phyloP scores from a whole-genome alignment of 1,140 invertebrate species.

The Microvelia longipes region DNA sequence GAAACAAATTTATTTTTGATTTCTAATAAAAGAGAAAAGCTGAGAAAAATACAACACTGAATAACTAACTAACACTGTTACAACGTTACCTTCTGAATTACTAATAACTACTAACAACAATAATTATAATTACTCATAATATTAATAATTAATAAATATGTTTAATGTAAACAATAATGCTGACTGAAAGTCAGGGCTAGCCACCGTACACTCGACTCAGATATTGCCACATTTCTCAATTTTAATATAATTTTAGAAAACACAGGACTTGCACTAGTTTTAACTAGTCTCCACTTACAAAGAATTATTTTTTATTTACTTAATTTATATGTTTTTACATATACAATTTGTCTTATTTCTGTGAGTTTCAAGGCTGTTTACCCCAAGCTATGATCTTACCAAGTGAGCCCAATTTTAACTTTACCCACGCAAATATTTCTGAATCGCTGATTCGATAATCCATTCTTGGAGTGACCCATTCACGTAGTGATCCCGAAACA shows the following conservation, averaged over 20 bases:
- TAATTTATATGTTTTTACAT: not conserved
- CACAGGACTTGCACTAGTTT: slow-evolving; percentile 25
- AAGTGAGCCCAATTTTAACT: no score
- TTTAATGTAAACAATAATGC: slow-evolving; percentile 15
- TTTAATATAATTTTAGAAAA: slow-evolving; percentile 21
- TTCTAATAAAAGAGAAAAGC: slow-evolving; percentile 8
- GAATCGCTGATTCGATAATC: no score
- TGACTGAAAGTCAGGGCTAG: slow-evolving; percentile 11
- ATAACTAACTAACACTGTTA: slow-evolving; percentile 18
- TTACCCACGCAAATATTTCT: no score
- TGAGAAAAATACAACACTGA: slow-evolving; percentile 20
- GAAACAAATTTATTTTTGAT: no score
- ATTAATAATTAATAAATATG: slow-evolving; percentile 19
- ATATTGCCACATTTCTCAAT: slow-evolving; percentile 6
- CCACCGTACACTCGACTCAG: not conserved
- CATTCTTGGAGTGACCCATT: no score
- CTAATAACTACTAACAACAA: slow-evolving; percentile 18
- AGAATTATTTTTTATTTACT: slow-evolving; percentile 9
- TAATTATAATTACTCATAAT: slow-evolving; percentile 18
- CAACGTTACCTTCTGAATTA: slow-evolving; percentile 20
- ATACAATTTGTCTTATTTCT: no score
- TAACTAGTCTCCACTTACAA: no score
- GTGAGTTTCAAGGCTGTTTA: slow-evolving; percentile 12
- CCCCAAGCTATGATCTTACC: not conserved
- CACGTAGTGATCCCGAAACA: no score